Conservation (phyloP, 2,888 invertebrate species). For the Cephalotes varians region DNA sequence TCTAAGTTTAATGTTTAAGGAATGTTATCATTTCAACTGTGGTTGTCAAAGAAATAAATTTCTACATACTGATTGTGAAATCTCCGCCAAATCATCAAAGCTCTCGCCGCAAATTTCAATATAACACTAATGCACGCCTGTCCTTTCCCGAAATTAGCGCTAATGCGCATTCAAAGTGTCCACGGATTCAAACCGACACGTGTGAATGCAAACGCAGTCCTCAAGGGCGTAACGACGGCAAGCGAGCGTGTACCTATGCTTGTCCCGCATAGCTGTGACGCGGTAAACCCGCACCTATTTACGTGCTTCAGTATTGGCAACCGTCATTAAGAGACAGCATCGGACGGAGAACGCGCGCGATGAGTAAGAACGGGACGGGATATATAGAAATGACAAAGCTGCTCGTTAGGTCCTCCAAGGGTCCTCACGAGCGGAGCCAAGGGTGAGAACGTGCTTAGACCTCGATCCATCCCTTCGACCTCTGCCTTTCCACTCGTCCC, state of each 20-base stretch:
- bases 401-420: constrained; percentile 85
- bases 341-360: constrained; percentile 66
- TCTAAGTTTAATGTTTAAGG: background rate
- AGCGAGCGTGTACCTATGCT: constrained; percentile 64
- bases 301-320: constrained; percentile 75
- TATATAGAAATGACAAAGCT: constrained; percentile 84
- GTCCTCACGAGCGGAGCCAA: constrained; percentile 84
- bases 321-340: constrained; percentile 82
- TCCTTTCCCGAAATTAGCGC: constrained; percentile 64
- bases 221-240: constrained; percentile 68
- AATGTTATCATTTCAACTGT: background rate
- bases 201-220: constrained; percentile 65
- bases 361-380: constrained; percentile 68
- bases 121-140: constrained; percentile 69
- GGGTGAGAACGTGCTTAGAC: constrained; percentile 86
- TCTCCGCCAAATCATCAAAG: constrained; percentile 12
- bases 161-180: constrained; percentile 68
- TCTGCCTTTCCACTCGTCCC: constrained; percentile 71
- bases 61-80: constrained; percentile 19
- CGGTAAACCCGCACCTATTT: constrained; percentile 73
- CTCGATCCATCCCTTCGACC: constrained; percentile 81
- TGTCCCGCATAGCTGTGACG: constrained; percentile 61
- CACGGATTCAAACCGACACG: constrained; percentile 65
- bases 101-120: constrained; percentile 55
- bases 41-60: background rate